Percentiles rank a stretch among this genome's conserved stretches.
Evolutionary conservation across 2,113 vertebrate genomes (phyloP).

Genomic region (Atlantisia rogersi): DNA sequence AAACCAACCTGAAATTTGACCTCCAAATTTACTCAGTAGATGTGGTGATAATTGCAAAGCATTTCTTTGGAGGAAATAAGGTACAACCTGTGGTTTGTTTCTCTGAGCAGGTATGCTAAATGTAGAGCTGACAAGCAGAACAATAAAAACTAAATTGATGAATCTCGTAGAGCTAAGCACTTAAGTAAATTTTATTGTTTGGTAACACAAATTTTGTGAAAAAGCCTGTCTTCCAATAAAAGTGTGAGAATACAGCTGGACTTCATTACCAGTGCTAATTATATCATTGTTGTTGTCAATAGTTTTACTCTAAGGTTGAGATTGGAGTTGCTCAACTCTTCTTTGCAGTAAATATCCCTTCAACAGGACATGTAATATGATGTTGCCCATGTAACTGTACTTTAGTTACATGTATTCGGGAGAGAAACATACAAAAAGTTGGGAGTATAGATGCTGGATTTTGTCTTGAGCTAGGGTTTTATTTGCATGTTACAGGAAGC

Average conservation of each 20-base stretch:
- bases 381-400: neutral
- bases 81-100: neutral
- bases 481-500: neutral
- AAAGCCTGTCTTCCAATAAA: neutral
- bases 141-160: neutral
- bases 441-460: neutral
- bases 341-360: neutral
- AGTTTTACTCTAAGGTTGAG: constrained; percentile 1
- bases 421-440: neutral
- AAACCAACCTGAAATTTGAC: constrained; percentile 18
- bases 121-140: neutral
- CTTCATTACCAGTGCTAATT: neutral
- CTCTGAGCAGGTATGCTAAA: neutral
- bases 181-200: neutral
- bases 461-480: neutral
- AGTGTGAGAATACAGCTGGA: neutral
- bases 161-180: neutral
- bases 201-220: neutral
- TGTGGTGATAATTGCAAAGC: neutral
- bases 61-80: neutral
- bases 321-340: neutral
- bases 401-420: neutral
- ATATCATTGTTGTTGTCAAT: neutral
- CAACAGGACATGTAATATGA: neutral
- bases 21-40: neutral